Evolutionary conservation across 2,888 invertebrate species (phyloP).

Genomic region (Brachyopa scutellaris): DNA sequence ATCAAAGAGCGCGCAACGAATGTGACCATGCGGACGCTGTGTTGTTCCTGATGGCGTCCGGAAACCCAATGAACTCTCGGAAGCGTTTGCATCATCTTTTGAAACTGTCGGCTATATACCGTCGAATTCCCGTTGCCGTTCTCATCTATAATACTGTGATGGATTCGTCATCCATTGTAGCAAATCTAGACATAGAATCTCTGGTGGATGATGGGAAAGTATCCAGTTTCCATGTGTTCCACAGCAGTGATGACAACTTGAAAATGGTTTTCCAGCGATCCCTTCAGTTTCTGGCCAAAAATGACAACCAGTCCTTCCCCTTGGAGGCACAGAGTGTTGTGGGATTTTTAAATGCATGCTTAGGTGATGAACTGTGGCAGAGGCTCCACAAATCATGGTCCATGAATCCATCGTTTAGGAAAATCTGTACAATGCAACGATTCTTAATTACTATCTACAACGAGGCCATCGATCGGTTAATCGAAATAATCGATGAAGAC

Average conservation of each 20-base stretch:
- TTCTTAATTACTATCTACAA: constrained; percentile 86
- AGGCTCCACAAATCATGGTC: constrained; percentile 80
- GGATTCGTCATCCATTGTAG: constrained; percentile 43
- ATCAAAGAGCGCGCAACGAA: constrained; percentile 72
- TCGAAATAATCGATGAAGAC: constrained; percentile 84
- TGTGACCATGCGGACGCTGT: constrained; percentile 77
- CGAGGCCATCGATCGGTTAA: constrained; percentile 85
- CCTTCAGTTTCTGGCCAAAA: constrained; percentile 76
- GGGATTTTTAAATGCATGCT: constrained; percentile 83
- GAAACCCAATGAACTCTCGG: constrained; percentile 72
- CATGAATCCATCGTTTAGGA: constrained; percentile 78
- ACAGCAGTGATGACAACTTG: constrained; percentile 59
- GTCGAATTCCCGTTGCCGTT: constrained; percentile 77
- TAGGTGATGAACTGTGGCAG: constrained; percentile 86
- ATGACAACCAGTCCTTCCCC: constrained; percentile 81
- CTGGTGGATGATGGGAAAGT: constrained; percentile 81
- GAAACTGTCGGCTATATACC: constrained; percentile 73
- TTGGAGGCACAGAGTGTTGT: constrained; percentile 84
- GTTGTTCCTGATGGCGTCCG: constrained; percentile 76
- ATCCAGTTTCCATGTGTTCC: constrained; percentile 77
- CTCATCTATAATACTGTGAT: constrained; percentile 74
- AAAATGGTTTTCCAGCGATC: constrained; percentile 70
- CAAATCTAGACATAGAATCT: constrained; percentile 70
- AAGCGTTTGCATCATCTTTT: constrained; percentile 77
- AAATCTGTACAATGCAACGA: constrained; percentile 81